phyloP scores from a whole-genome alignment of 1,140 invertebrate species.

The Augochlora pura region DNA sequence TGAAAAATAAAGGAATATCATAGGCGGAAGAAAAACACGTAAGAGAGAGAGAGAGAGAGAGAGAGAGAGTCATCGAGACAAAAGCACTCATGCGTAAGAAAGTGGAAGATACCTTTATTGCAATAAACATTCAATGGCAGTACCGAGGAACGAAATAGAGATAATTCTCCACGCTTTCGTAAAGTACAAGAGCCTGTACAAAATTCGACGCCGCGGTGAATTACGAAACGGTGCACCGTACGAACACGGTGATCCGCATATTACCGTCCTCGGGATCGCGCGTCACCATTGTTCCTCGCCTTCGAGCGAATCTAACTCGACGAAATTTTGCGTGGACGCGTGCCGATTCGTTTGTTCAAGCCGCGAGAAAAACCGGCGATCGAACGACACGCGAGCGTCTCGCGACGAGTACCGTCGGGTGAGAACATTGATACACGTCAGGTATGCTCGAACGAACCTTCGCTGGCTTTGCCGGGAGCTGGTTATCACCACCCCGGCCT shows the following conservation, averaged over 20 bases:
- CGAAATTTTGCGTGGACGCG: too few species aligned
- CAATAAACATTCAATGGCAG: conserved; percentile 58
- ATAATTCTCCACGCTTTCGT: conserved; percentile 40
- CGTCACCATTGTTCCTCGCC: not conserved
- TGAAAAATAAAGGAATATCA: conserved; percentile 25
- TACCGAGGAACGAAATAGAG: conserved; percentile 61
- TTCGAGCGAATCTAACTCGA: not conserved
- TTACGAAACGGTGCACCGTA: too few species aligned
- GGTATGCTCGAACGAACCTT: conserved; percentile 82
- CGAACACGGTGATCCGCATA: too few species aligned
- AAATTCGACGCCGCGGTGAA: conserved; percentile 2
- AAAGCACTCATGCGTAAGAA: conserved; percentile 65
- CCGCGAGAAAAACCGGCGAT: conserved; percentile 3
- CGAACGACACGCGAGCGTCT: conserved; percentile 38
- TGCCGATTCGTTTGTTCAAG: not conserved
- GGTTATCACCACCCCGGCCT: conserved; percentile 95
- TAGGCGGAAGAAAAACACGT: conserved; percentile 44
- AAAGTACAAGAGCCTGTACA: conserved; percentile 39
- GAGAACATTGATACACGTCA: conserved; percentile 40
- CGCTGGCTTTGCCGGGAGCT: conserved; percentile 93
- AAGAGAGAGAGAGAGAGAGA: too few species aligned
- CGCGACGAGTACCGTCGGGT: conserved; percentile 24
- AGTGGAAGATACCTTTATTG: conserved; percentile 52
- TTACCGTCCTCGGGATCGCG: not conserved
- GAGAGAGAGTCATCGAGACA: conserved; percentile 50